Percentiles rank a stretch among this genome's conserved stretches.
Evolutionary conservation across 2,113 vertebrate species (phyloP).

Genomic region (Tachysurus fulvidraco): DNA sequence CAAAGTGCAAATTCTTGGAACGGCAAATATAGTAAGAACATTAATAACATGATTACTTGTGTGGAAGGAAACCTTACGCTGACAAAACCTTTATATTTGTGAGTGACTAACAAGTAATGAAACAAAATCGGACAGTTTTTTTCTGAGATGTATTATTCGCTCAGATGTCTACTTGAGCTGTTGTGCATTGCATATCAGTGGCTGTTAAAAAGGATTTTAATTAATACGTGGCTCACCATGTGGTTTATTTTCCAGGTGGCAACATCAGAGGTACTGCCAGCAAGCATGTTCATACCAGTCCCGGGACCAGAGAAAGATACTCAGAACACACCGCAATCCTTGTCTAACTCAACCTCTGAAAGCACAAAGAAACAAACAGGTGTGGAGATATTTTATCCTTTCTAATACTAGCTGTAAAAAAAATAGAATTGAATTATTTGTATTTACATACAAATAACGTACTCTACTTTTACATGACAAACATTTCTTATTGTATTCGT

Average conservation of each 20-base stretch:
- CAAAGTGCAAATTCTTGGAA: constrained; percentile 81
- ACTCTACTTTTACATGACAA: not conserved
- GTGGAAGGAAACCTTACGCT: constrained; percentile 56
- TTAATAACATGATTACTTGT: constrained; percentile 78
- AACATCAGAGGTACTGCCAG: constrained; percentile 91
- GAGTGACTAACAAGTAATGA: not conserved
- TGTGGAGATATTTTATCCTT: constrained; percentile 68
- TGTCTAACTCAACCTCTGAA: constrained; percentile 73
- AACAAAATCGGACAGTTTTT: not conserved
- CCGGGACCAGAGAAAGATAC: constrained; percentile 82
- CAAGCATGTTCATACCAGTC: constrained; percentile 93
- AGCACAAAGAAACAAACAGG: constrained; percentile 86
- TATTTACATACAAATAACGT: constrained; percentile 56
- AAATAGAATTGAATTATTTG: not conserved
- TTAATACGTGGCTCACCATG: constrained; percentile 52
- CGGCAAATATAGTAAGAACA: constrained; percentile 79
- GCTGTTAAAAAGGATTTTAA: constrained; percentile 41
- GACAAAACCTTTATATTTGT: not conserved
- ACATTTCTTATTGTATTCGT: constrained; percentile 6
- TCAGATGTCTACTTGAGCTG: not conserved
- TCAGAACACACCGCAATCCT: constrained; percentile 63
- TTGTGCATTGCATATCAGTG: constrained; percentile 18
- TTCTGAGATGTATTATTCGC: constrained; percentile 1
- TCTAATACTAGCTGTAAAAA: not conserved
- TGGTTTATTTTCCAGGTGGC: constrained; percentile 83